Base-by-base conservation (phyloP, 2,888 invertebrate species). In the Molorchus minor region DNA sequence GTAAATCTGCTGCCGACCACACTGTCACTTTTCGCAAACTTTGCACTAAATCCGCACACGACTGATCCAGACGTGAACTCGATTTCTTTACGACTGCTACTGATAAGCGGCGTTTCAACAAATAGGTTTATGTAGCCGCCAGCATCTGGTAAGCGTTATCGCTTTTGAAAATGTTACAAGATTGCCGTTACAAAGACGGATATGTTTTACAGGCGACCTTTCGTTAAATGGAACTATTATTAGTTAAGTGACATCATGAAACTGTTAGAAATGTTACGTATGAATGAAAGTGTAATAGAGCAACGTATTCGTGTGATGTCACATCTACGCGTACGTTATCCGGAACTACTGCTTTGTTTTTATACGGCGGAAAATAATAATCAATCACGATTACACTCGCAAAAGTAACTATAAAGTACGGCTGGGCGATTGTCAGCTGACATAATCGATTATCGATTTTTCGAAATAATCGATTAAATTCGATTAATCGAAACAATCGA, bases 281-380 rank as follows among this genome's bases (percentile, higher is more conserved):
- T 70, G 70, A 68, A 68, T 68, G 65, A 65, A 65, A 65, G 64
- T 60, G 63, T 63, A 63, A 41, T 47, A 45, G 52, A 10, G 58
- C 64, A 65, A 64, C 62, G 63, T 57, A 58, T 51, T 47, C 41
- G 35, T 53, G 38, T 55, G 58, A 65, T 58, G 60, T 64, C 58
- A 62, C 53, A 51, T 54, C 36, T 47, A 55, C 44, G 15, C 13
- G 29, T 44, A 29, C 15, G 13, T 49, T 38, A 49, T n/a, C n/a
- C n/a, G n/a, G n/a, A n/a, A n/a, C n/a, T n/a, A n/a, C n/a, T n/a
- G n/a, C n/a, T n/a, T n/a, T n/a, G n/a, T n/a, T n/a, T n/a, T n/a
- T n/a, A n/a, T n/a, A n/a, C n/a, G n/a, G n/a, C n/a, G n/a, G n/a
- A n/a, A n/a, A n/a, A n/a, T n/a, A n/a, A n/a, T n/a, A n/a, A n/a